Conservation (phyloP, 2,797 vertebrate species). For the Iguana delicatissima region DNA sequence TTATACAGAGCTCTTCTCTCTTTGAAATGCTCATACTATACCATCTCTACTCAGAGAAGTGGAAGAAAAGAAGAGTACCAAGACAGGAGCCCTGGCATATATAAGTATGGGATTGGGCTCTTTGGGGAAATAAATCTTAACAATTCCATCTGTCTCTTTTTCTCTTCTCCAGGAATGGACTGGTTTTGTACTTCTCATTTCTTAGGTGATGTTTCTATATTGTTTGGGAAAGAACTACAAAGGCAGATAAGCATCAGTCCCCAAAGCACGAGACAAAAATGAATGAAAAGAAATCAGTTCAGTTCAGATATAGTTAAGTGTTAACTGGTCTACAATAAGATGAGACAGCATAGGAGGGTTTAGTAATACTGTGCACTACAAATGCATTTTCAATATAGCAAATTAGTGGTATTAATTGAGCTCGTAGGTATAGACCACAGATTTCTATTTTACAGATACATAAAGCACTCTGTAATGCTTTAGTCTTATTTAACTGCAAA, state of each 20-base stretch:
- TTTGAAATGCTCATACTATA: background rate
- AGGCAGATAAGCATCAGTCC: background rate
- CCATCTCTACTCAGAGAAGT: background rate
- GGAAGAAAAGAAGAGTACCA: background rate
- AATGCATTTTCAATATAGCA: constrained; percentile 38
- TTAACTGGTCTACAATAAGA: background rate
- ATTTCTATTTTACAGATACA: constrained; percentile 37
- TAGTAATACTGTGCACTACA: constrained; percentile 16
- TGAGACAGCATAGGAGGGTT: background rate
- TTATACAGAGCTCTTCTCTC: too few relatives aligned
- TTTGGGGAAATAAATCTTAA: accelerated
- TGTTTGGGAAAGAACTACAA: background rate
- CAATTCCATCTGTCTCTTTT: background rate
- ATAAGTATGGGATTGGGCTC: background rate
- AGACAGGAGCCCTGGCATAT: background rate
- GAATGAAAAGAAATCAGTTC: background rate
- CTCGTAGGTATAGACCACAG: constrained; percentile 12
- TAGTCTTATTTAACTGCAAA: constrained; percentile 40
- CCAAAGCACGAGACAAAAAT: background rate
- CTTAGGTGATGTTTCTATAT: background rate
- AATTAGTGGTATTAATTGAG: constrained; percentile 34
- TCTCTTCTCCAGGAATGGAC: background rate
- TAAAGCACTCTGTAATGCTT: constrained; percentile 32
- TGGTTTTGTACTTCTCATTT: background rate
- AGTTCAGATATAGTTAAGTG: background rate